Evolutionary conservation across 2,113 vertebrate species (phyloP).

Genomic region (Dryoscopus gambensis): DNA sequence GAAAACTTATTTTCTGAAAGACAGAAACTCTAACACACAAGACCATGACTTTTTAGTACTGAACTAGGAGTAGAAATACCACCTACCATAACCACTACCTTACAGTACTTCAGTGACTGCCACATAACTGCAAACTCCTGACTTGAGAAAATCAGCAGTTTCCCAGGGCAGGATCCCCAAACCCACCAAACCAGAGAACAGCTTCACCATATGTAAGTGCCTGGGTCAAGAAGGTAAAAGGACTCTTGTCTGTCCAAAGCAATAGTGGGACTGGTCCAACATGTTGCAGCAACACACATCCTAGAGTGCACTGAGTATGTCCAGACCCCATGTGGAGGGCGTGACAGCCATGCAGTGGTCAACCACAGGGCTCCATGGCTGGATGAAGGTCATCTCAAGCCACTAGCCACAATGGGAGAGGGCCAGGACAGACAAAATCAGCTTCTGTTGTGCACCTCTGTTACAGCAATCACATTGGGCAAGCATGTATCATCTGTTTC

Average conservation of each 20-base stretch:
- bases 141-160: not conserved
- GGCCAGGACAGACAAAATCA: not conserved
- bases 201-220: not conserved
- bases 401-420: not conserved
- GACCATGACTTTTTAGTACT: not conserved
- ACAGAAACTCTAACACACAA: not conserved
- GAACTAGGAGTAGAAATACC: not conserved
- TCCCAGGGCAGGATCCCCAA: not conserved
- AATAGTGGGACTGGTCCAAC: not conserved
- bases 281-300: not conserved
- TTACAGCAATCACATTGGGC: not conserved
- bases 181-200: not conserved
- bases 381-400: not conserved
- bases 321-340: not conserved
- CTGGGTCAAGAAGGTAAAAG: not conserved
- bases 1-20: not conserved
- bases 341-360: accelerated
- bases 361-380: not conserved
- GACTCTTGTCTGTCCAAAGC: not conserved
- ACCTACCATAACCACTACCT: not conserved
- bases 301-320: not conserved
- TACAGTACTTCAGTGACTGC: not conserved
- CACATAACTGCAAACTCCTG: not conserved
- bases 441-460: not conserved
- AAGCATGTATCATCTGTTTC: not conserved